Conservation (phyloP, 2,797 vertebrate species). For the Semaprochilodus insignis region DNA sequence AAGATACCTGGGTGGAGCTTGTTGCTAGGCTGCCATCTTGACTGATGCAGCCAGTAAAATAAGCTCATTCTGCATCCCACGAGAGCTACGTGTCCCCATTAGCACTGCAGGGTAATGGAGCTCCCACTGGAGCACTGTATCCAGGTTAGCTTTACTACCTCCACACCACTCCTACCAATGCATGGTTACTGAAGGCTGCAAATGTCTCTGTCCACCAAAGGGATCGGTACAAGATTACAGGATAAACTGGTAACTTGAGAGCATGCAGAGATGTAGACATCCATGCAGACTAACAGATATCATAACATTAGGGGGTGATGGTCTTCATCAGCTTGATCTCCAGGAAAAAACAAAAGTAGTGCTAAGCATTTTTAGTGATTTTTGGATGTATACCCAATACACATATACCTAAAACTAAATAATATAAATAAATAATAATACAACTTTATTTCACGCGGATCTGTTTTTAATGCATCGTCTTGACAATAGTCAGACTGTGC, state of each 20-base stretch:
- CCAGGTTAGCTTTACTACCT: not conserved
- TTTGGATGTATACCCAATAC: too few relatives aligned
- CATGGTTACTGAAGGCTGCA: not conserved
- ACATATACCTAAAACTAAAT: too few relatives aligned
- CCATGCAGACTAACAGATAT: not conserved
- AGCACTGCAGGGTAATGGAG: not conserved
- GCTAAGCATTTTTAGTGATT: too few relatives aligned
- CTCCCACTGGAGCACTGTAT: not conserved
- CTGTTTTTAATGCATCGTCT: too few relatives aligned
- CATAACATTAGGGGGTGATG: not conserved
- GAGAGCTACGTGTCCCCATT: conserved; percentile 22
- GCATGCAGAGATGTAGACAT: not conserved
- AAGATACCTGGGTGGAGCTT: not conserved
- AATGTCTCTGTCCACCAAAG: not conserved
- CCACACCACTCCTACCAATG: not conserved
- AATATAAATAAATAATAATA: too few relatives aligned
- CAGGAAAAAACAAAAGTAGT: not conserved
- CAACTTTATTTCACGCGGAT: too few relatives aligned
- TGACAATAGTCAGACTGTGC: too few relatives aligned
- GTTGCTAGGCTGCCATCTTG: not conserved
- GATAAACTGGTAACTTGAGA: not conserved
- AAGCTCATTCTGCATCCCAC: conserved; percentile 20
- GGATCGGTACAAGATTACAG: not conserved
- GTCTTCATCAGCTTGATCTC: not conserved
- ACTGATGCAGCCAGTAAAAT: conserved; percentile 47